Evolutionary conservation across 1,140 invertebrate genomes (phyloP).

Genomic region (Ceratitis capitata): DNA sequence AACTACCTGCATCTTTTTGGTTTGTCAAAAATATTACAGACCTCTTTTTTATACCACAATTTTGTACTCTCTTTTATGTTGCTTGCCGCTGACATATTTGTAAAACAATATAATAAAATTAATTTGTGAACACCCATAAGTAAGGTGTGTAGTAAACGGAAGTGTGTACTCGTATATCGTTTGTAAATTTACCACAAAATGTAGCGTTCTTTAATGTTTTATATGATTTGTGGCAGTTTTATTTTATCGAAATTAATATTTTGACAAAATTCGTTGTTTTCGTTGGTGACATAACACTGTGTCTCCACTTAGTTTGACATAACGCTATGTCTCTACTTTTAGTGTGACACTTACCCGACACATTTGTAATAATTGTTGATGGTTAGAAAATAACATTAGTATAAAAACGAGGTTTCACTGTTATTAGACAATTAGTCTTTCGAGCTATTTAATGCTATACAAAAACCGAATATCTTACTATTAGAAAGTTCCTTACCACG

Average conservation of each 20-base stretch:
- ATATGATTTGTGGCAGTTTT: neutral
- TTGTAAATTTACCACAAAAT: conserved; percentile 28
- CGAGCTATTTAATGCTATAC: too few relatives aligned
- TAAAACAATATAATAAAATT: neutral
- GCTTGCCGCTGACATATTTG: neutral
- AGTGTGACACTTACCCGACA: neutral
- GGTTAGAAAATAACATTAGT: too few relatives aligned
- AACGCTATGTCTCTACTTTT: neutral
- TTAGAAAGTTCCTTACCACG: too few relatives aligned
- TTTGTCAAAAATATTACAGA: neutral
- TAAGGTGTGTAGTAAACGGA: neutral
- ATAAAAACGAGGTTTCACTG: too few relatives aligned
- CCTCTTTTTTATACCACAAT: neutral
- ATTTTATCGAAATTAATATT: neutral
- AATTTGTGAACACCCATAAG: neutral
- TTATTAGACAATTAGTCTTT: too few relatives aligned
- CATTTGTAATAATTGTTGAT: neutral
- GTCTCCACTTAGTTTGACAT: neutral
- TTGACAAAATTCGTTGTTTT: neutral
- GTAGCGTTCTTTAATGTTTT: neutral
- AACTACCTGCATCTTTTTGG: neutral
- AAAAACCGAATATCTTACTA: too few relatives aligned
- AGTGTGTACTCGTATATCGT: too few relatives aligned
- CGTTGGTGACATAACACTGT: neutral
- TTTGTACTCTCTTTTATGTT: neutral